Evolutionary conservation across 2,888 invertebrate genomes (phyloP).

Genomic region (Drosophila pegasa): DNA sequence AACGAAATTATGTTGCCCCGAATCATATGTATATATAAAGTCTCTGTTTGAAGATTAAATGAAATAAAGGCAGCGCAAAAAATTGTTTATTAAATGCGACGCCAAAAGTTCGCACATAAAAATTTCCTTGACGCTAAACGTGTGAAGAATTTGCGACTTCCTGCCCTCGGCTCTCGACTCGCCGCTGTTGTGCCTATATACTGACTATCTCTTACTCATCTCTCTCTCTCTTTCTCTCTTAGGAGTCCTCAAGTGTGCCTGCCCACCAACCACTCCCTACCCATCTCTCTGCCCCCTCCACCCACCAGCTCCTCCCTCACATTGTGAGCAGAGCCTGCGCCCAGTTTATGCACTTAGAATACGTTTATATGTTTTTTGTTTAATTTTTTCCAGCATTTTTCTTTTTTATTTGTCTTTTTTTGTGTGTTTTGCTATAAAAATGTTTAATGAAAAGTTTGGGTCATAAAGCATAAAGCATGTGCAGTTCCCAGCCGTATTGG

Average conservation of each 20-base stretch:
- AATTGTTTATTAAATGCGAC: slow-evolving; percentile 54
- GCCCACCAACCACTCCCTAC: neutral
- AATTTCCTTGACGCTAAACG: slow-evolving; percentile 59
- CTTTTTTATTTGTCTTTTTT: slow-evolving; percentile 8
- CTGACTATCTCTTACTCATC: neutral
- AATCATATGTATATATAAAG: neutral
- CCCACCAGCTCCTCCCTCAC: neutral
- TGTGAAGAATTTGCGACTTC: slow-evolving; percentile 57
- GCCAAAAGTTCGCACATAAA: slow-evolving; percentile 58
- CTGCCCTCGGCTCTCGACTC: neutral
- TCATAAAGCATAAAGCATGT: slow-evolving; percentile 60
- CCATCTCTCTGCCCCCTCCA: neutral
- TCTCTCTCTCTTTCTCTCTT: neutral
- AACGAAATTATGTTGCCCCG: neutral
- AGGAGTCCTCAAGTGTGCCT: neutral
- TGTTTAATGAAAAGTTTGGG: slow-evolving; percentile 65
- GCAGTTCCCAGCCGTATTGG: no score
- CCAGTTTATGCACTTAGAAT: slow-evolving; percentile 63
- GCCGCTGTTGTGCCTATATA: no score
- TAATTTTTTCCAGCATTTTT: slow-evolving; percentile 36
- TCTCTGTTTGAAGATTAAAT: neutral
- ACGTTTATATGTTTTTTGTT: slow-evolving; percentile 50
- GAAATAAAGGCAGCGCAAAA: slow-evolving; percentile 9
- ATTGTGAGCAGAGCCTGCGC: slow-evolving; percentile 18
- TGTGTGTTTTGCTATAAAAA: slow-evolving; percentile 54